phyloP scores from a whole-genome alignment of 2,113 vertebrate species.

The Cyanistes caeruleus region DNA sequence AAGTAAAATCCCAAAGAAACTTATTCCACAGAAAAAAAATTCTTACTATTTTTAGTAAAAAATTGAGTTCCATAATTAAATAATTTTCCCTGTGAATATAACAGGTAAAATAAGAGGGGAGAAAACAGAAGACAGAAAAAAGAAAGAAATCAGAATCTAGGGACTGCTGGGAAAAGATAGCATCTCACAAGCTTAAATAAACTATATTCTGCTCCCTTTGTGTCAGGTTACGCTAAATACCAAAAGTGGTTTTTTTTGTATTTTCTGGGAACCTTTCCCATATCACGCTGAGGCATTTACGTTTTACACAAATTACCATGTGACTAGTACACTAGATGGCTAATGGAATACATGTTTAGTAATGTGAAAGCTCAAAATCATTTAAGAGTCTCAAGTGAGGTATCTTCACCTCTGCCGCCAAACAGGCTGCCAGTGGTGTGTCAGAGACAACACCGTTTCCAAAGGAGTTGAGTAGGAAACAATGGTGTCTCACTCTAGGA shows the following conservation, averaged over 20 bases:
- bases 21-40: neutral
- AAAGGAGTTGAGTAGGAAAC: neutral
- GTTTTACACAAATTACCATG: neutral
- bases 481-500: neutral
- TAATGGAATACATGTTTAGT: conserved; percentile 29
- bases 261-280: conserved; percentile 20
- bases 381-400: neutral
- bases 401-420: neutral
- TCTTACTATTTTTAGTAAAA: neutral
- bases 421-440: neutral
- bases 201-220: neutral
- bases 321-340: neutral
- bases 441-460: neutral
- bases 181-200: neutral
- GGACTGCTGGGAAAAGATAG: neutral
- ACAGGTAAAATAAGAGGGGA: neutral
- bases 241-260: neutral
- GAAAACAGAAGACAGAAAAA: neutral
- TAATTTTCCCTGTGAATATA: neutral
- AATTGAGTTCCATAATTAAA: neutral
- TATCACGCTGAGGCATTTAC: neutral
- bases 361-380: conserved; percentile 7
- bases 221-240: neutral
- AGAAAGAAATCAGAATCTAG: neutral
- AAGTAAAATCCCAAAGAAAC: neutral